These are phyloP conservation scores for Holocentrus rufus DNA, from an alignment of 2,797 vertebrate genomes.

Conservation along the genomic window DNA sequence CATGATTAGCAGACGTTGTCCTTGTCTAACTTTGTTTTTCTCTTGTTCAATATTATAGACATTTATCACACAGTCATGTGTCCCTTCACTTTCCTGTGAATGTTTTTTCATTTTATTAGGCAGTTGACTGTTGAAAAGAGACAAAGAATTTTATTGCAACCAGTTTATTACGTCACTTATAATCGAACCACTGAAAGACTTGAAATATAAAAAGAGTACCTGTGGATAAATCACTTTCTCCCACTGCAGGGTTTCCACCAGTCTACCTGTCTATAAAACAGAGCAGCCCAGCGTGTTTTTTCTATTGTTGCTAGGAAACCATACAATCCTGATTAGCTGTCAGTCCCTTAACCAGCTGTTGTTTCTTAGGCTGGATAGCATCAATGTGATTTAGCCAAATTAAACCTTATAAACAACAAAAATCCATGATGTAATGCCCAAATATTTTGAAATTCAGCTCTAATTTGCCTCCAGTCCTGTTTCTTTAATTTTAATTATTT, in stretches of 20 bases:
- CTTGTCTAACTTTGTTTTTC: conserved; percentile 20
- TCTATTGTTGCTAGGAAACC: no score
- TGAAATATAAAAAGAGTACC: conserved; percentile 46
- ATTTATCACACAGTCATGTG: conserved; percentile 23
- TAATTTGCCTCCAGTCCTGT: no score
- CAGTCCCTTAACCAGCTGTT: no score
- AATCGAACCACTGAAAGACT: conserved; percentile 20
- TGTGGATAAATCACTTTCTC: conserved; percentile 38
- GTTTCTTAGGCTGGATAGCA: no score
- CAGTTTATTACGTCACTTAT: conserved; percentile 34
- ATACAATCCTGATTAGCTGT: no score
- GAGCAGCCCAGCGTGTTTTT: no score
- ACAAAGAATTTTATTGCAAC: conserved; percentile 15
- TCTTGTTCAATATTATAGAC: conserved; percentile 5
- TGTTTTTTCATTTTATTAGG: conserved; percentile 34
- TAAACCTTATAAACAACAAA: no score
- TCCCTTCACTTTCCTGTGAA: conserved; percentile 25
- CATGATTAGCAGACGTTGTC: not conserved
- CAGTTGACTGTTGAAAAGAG: conserved; percentile 32
- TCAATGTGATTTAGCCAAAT: no score
- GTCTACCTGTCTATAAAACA: no score
- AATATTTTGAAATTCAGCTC: no score
- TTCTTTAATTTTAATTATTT: no score
- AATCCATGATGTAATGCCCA: no score
- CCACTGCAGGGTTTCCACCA: conserved; percentile 10